These are phyloP conservation scores for Pseudobourletiella spinata DNA, from an alignment of 1,140 invertebrate genomes.

Conservation along the genomic window DNA sequence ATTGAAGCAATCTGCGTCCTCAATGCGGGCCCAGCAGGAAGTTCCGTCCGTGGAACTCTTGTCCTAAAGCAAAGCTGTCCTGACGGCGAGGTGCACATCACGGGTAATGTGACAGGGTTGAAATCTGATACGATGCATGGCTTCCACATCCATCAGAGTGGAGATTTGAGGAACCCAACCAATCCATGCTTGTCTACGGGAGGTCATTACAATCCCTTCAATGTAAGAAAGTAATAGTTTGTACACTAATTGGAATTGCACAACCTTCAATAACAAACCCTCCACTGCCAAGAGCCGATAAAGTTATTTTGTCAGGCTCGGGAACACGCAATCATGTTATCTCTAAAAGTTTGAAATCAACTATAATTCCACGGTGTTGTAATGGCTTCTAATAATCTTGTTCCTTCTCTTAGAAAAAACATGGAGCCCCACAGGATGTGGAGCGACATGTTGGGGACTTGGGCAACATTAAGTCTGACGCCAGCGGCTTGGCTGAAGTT, in stretches of 20 bases:
- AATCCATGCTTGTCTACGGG: conserved; percentile 57
- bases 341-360: no score
- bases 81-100: neutral
- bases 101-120: conserved; percentile 53
- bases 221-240: no score
- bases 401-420: no score
- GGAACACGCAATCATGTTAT: no score
- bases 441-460: conserved; percentile 44
- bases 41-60: neutral
- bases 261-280: neutral
- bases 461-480: conserved; percentile 44
- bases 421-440: no score
- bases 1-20: no score
- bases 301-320: no score
- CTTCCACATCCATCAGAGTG: conserved; percentile 84
- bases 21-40: neutral
- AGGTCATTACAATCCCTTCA: conserved; percentile 69
- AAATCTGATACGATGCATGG: conserved; percentile 60
- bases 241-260: no score
- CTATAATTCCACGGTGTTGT: no score
- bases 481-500: conserved; percentile 39
- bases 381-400: no score
- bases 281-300: no score
- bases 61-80: neutral
- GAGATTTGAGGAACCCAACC: conserved; percentile 60